Percentiles rank a stretch among this genome's conserved stretches.
Evolutionary conservation across 2,113 vertebrate species (phyloP).

Genomic region (Fulica atra): DNA sequence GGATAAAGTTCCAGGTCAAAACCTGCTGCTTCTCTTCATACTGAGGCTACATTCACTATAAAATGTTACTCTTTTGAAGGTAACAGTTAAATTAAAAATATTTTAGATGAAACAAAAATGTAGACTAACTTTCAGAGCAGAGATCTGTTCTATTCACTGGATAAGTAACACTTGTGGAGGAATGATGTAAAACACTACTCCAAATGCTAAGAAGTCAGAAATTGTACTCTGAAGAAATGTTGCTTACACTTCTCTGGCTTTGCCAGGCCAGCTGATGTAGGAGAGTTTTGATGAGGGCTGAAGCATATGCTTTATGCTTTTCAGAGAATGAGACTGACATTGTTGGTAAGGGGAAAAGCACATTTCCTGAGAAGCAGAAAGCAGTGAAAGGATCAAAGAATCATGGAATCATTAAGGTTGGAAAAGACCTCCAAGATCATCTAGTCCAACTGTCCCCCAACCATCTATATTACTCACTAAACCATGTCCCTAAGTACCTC

Average conservation of each 20-base stretch:
- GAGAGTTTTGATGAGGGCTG: not conserved
- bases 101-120: not conserved
- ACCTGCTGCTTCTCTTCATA: not conserved
- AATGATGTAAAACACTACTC: not conserved
- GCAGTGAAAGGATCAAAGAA: not conserved
- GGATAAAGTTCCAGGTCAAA: not conserved
- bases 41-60: not conserved
- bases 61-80: not conserved
- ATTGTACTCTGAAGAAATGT: not conserved
- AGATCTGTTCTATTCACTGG: not conserved
- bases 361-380: not conserved
- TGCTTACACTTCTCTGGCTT: not conserved
- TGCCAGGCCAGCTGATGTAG: not conserved
- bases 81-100: not conserved
- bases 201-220: not conserved
- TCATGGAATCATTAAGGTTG: too few relatives aligned
- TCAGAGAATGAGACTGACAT: not conserved
- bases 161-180: not conserved
- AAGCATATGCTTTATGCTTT: not conserved
- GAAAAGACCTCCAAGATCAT: too few relatives aligned
- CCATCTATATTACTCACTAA: too few relatives aligned
- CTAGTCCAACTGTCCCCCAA: too few relatives aligned
- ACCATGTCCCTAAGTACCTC: too few relatives aligned
- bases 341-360: not conserved
- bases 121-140: not conserved